Conservation (phyloP, 2,797 vertebrate genomes). For the Peromyscus eremicus region DNA sequence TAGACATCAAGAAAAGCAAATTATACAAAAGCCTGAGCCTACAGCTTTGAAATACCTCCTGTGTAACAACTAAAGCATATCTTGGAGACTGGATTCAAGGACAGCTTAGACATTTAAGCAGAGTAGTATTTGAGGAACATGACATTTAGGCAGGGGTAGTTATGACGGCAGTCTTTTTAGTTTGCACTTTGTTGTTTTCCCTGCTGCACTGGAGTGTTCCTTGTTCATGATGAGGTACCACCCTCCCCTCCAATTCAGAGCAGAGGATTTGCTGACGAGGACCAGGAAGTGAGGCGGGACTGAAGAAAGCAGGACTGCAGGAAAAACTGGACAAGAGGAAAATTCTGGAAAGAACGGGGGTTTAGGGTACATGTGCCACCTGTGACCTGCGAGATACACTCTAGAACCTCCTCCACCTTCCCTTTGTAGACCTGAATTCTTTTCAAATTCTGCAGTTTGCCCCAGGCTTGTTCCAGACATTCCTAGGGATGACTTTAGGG, state of each 20-base stretch:
- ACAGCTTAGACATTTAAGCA: not conserved
- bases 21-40: not conserved
- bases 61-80: not conserved
- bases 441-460: not conserved
- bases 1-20: not conserved
- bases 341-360: not conserved
- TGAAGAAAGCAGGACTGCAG: not conserved
- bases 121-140: not conserved
- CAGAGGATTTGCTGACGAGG: not conserved
- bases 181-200: not conserved
- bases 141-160: not conserved
- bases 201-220: not conserved
- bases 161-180: not conserved
- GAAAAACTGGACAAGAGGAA: not conserved
- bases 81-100: not conserved
- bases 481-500: not conserved
- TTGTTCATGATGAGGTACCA: not conserved
- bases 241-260: not conserved
- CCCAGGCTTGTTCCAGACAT: not conserved
- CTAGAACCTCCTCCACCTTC: not conserved
- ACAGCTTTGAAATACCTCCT: not conserved
- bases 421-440: not conserved
- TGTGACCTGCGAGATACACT: not conserved
- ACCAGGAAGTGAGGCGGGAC: not conserved
- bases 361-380: not conserved